These are phyloP conservation scores for Crambe crambe DNA, from an alignment of 37 sponge, comb jelly and placozoan species.

Conservation along the genomic window DNA sequence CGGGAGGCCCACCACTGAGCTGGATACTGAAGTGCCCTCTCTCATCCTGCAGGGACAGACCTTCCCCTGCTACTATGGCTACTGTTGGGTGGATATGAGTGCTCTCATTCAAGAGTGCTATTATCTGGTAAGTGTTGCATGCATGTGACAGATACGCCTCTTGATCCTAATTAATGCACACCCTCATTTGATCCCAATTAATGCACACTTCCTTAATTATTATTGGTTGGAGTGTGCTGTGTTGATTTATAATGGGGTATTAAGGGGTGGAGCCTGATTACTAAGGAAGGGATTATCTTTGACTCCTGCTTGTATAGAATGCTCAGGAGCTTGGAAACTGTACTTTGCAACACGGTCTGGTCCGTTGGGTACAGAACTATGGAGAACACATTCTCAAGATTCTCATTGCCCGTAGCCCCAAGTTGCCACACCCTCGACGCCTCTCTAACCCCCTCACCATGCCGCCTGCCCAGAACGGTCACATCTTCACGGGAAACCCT, in stretches of 20 bases:
- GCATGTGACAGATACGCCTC: not conserved
- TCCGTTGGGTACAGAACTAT: slow-evolving; percentile 73
- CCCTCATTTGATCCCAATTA: too few relatives aligned
- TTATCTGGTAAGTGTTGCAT: slow-evolving; percentile 12
- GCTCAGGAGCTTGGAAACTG: slow-evolving; percentile 2
- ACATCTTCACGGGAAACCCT: too few relatives aligned
- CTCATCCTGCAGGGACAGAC: slow-evolving; percentile 39
- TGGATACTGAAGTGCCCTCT: slow-evolving; percentile 50
- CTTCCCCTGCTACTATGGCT: slow-evolving; percentile 55
- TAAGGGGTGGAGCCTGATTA: not conserved
- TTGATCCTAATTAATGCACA: too few relatives aligned
- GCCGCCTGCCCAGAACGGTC: slow-evolving; percentile 2
- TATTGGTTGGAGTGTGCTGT: not conserved
- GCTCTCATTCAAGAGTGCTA: slow-evolving; percentile 59
- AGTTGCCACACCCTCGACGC: slow-evolving; percentile 39
- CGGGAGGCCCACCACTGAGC: slow-evolving; percentile 25
- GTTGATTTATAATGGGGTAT: not conserved
- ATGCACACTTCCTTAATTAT: not conserved
- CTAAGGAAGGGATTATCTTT: not conserved
- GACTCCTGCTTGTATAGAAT: not conserved
- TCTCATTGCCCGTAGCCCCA: slow-evolving; percentile 73
- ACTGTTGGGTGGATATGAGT: slow-evolving; percentile 81
- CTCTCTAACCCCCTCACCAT: slow-evolving; percentile 2
- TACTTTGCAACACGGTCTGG: slow-evolving; percentile 62
- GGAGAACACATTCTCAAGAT: slow-evolving; percentile 67